Conservation (phyloP, 2,113 vertebrate genomes). For the Phoxinus phoxinus region DNA sequence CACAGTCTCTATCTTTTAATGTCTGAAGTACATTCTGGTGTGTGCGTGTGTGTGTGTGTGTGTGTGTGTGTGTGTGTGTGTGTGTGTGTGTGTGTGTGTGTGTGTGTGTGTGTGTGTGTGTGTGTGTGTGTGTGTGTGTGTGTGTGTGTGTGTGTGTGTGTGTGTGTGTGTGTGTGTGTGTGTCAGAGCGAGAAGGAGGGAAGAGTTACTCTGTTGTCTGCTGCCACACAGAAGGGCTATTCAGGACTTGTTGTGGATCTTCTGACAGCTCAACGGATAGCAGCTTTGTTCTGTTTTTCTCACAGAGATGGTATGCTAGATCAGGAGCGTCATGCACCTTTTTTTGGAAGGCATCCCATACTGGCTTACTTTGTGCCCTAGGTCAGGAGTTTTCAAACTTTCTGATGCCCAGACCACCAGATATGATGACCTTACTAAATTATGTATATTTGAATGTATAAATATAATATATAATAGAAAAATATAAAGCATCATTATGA, state of each 20-base stretch:
- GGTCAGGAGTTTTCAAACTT: neutral
- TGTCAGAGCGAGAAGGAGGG: neutral
- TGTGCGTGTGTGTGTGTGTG: neutral
- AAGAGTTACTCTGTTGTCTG: neutral
- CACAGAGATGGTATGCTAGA: conserved; percentile 15
- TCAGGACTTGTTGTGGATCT: conserved; percentile 10
- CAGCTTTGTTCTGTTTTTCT: conserved; percentile 3
- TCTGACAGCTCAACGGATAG: conserved; percentile 9
- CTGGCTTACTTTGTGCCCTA: neutral
- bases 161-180: neutral
- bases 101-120: no score
- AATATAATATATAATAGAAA: no score
- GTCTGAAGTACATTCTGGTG: neutral
- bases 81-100: neutral
- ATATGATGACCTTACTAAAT: neutral
- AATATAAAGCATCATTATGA: neutral
- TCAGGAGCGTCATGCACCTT: neutral
- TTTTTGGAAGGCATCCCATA: neutral
- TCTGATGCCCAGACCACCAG: neutral
- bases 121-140: no score
- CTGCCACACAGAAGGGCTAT: conserved; percentile 16
- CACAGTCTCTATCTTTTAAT: neutral
- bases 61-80: no score
- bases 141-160: neutral
- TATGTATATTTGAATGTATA: neutral